Base-by-base conservation (phyloP, 2,113 vertebrate species). In the Malurus elegans region DNA sequence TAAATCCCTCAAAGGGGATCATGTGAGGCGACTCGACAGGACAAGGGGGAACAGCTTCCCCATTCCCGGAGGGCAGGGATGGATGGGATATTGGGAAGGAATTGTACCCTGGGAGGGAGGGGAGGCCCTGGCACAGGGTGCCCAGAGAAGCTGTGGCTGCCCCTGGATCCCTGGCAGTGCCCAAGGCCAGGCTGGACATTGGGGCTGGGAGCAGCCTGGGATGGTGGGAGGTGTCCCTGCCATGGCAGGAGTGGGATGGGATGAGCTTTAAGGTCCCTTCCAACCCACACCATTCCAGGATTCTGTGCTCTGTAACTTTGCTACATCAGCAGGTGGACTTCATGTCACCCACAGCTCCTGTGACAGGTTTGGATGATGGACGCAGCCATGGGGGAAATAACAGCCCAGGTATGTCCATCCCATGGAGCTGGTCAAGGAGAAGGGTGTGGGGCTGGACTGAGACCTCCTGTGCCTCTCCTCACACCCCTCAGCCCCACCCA, bases 351-450 rank as follows among this genome's bases (percentile, higher is more conserved):
- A 5, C 26, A 6, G 24, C 24, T 50, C 40, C 42, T 20, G 32
- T 4, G 16, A 24, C 14, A 6, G 5, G 7, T 51, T 29, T 38
- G 21, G 15, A 17, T 36, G 72, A 28, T 50, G 75, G 69, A 62
- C 2, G 31, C 7, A 16, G 69, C 69, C 1, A 0, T 34, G 62
- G 19, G 10, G 48, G n/a, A 14, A 10, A 32, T 26, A 34, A 72
- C 8, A 40, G 40, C 32, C 12, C 6, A 12, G 1, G 10, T 5
- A 5, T 1, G 9, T 26, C n/a, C 13, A 3, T 23, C 44, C 64
- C 18, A 4, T 4, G 50, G 25, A 34, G 21, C 18, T 26, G n/a
- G 60, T 10, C 25, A 14, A 47, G 82, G 45, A 44, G 71, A 57
- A 28, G 19, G 6, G 17, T 16, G 4, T 8, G 16, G 61, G 21